Evolutionary conservation across 64 coral and sea anemone genomes (phyloP).

Genomic region (Porites australiensis): DNA sequence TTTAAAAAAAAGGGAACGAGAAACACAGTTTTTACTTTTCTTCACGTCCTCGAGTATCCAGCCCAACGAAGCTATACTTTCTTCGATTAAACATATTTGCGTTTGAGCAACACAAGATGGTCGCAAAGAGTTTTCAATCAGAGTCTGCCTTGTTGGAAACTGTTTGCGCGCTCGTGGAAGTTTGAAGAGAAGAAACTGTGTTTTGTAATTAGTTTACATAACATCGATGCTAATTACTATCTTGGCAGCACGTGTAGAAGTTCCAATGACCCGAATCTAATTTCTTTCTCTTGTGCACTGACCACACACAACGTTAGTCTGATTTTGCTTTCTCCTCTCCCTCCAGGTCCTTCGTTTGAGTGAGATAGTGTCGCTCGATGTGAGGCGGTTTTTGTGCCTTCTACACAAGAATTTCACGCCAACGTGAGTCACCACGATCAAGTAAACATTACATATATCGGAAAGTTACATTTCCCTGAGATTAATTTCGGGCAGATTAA

Average conservation of each 20-base stretch:
- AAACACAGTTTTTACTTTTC: not conserved
- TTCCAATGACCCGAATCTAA: constrained; percentile 46
- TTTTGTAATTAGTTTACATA: constrained; percentile 91
- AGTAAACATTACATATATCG: constrained; percentile 33
- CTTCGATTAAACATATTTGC: not conserved
- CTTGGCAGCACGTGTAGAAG: constrained; percentile 73
- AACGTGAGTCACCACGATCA: constrained; percentile 72
- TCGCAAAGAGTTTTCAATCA: constrained; percentile 23
- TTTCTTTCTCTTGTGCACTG: not conserved
- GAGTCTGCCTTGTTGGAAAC: constrained; percentile 23
- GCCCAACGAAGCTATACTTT: not conserved
- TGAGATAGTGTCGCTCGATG: constrained; percentile 92
- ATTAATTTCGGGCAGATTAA: constrained; percentile 78
- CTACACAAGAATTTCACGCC: constrained; percentile 95
- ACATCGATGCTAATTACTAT: constrained; percentile 78
- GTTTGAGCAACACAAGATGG: not conserved
- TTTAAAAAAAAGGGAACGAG: not conserved
- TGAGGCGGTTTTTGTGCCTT: constrained; percentile 79
- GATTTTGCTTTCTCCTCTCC: constrained; percentile 46
- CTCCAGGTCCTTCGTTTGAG: constrained; percentile 90
- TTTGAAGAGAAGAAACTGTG: constrained; percentile 56
- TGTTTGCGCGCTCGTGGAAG: constrained; percentile 5
- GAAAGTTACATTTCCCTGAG: constrained; percentile 30
- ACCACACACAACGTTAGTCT: constrained; percentile 61
- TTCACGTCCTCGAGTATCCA: too few species aligned